Evolutionary conservation across 1,140 invertebrate species (phyloP).

Genomic region (Uloborus diversus): DNA sequence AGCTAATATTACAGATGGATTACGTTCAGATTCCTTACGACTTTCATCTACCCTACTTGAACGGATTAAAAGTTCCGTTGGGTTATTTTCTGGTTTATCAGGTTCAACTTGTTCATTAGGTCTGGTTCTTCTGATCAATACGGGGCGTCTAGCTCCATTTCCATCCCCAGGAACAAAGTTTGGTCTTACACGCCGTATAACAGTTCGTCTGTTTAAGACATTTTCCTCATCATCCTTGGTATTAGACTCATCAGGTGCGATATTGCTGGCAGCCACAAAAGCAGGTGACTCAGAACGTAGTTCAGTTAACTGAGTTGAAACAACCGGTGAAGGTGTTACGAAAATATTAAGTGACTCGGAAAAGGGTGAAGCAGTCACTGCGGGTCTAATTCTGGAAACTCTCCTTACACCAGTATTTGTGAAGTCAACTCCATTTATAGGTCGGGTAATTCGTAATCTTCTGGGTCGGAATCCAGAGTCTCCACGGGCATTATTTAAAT

Average conservation of each 20-base stretch:
- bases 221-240: not conserved
- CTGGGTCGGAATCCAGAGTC: constrained; percentile 2
- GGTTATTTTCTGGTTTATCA: not conserved
- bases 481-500: not conserved
- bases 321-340: not conserved
- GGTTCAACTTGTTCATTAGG: not conserved
- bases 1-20: not conserved
- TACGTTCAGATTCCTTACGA: not conserved
- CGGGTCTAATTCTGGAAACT: constrained; percentile 25
- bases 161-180: constrained; percentile 45
- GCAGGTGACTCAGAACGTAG: not conserved
- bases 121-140: constrained; percentile 39
- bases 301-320: not conserved
- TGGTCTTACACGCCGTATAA: constrained; percentile 31
- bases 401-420: not conserved
- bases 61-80: not conserved
- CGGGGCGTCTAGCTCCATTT: constrained; percentile 30
- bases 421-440: constrained; percentile 8
- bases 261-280: not conserved
- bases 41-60: not conserved
- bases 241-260: not conserved
- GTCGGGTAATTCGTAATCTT: constrained; percentile 42
- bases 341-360: no score
- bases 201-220: constrained; percentile 1
- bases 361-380: not conserved